These are phyloP conservation scores for Meiosimyza platycephala DNA, from an alignment of 2,888 invertebrate species.

Conservation along the genomic window DNA sequence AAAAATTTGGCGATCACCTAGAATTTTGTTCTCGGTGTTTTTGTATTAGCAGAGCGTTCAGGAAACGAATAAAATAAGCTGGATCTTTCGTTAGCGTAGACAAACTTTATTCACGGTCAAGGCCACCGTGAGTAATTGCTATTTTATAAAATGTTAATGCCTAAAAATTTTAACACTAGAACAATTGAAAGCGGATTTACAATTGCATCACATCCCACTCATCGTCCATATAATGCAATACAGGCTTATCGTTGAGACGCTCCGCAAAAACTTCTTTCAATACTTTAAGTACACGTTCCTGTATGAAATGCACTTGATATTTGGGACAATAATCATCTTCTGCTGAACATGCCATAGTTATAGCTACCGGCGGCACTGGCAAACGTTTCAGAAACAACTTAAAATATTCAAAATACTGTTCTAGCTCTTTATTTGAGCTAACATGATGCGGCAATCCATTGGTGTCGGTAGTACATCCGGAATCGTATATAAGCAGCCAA, in stretches of 20 bases:
- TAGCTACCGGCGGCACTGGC: constrained; percentile 73
- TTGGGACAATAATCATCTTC: constrained; percentile 90
- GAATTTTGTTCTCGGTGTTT: no score
- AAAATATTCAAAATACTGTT: constrained; percentile 72
- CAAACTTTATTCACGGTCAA: neutral
- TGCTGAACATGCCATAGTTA: constrained; percentile 85
- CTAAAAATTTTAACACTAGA: neutral
- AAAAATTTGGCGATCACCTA: no score
- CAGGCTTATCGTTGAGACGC: constrained; percentile 60
- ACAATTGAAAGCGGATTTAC: constrained; percentile 43
- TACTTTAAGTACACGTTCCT: constrained; percentile 74
- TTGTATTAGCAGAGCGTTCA: no score
- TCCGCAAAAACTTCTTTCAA: constrained; percentile 67
- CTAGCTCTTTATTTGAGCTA: constrained; percentile 76
- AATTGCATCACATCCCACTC: constrained; percentile 65
- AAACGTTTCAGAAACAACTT: constrained; percentile 72
- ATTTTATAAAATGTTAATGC: neutral
- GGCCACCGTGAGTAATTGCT: neutral
- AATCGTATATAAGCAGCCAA: constrained; percentile 85
- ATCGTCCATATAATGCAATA: constrained; percentile 63
- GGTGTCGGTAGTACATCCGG: constrained; percentile 89
- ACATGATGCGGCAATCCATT: constrained; percentile 86
- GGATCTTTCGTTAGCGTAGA: neutral
- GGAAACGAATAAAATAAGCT: no score
- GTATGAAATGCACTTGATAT: constrained; percentile 84